Conservation (phyloP, 1,140 invertebrate genomes). For the Eufriesea mexicana region DNA sequence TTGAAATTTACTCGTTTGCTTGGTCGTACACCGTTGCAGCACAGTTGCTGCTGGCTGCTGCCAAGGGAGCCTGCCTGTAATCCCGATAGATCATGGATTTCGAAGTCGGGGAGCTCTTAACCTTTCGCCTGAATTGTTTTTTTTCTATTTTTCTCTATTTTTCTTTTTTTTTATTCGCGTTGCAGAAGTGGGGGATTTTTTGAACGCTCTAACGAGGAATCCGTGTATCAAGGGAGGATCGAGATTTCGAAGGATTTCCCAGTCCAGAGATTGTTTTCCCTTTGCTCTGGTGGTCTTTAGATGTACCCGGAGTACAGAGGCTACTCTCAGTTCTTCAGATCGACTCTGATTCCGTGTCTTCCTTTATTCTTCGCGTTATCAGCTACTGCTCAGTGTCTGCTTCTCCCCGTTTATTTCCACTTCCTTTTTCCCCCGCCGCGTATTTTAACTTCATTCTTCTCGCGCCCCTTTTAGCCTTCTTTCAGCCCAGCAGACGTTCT, state of each 20-base stretch:
- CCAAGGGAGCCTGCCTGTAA: background rate
- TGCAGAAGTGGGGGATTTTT: background rate
- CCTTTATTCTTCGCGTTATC: background rate
- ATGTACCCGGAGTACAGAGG: background rate
- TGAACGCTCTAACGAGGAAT: slow-evolving; percentile 1
- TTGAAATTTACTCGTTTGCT: slow-evolving; percentile 21
- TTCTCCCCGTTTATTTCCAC: background rate
- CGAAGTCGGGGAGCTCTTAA: slow-evolving; percentile 2
- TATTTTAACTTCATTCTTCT: background rate
- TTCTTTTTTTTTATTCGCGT: background rate
- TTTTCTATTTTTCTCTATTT: background rate
- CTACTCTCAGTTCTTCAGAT: background rate
- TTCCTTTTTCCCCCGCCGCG: background rate
- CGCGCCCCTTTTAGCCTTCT: too few relatives aligned
- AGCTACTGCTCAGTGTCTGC: background rate
- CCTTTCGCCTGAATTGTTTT: background rate
- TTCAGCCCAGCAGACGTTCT: too few relatives aligned
- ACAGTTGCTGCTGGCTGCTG: background rate
- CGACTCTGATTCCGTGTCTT: background rate
- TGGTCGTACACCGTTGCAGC: background rate
- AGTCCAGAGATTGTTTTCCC: background rate
- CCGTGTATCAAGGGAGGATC: background rate
- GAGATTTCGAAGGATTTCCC: slow-evolving; percentile 11
- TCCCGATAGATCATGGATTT: slow-evolving; percentile 8
- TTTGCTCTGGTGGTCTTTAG: background rate